Evolutionary conservation across 2,797 vertebrate species (phyloP).

Genomic region (Sciaenops ocellatus): DNA sequence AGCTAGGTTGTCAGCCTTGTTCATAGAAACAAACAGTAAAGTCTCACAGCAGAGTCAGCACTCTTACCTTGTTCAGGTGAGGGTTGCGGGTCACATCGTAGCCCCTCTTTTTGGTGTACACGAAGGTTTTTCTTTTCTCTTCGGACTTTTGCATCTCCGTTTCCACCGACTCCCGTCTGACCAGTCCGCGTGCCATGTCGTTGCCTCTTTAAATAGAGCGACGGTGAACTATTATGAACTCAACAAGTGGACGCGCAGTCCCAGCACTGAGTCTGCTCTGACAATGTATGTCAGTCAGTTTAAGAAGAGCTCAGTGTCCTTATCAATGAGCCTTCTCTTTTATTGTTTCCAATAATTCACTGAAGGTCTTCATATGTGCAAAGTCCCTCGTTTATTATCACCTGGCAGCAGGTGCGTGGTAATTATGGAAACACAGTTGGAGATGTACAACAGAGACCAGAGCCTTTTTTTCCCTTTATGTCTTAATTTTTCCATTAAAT

Average conservation of each 20-base stretch:
- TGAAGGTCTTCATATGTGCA: constrained; percentile 7
- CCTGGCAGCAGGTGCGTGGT: constrained; percentile 8
- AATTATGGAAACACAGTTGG: neutral
- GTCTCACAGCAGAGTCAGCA: neutral
- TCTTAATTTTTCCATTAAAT: neutral
- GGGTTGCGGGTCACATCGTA: constrained; percentile 92
- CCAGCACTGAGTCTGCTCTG: constrained; percentile 10
- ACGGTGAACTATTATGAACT: constrained; percentile 62
- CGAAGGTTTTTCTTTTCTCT: constrained; percentile 72
- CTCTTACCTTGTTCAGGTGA: constrained; percentile 92
- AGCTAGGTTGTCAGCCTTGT: constrained; percentile 26
- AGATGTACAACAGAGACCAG: neutral
- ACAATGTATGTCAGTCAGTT: neutral
- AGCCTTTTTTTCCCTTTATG: too few relatives aligned
- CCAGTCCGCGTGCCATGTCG: constrained; percentile 79
- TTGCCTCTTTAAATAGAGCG: constrained; percentile 81
- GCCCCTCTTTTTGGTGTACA: constrained; percentile 90
- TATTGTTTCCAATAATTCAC: constrained; percentile 1
- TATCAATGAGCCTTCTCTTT: constrained; percentile 38
- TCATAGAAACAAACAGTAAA: constrained; percentile 38
- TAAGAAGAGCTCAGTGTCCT: constrained; percentile 20
- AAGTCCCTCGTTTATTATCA: constrained; percentile 17
- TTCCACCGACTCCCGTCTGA: constrained; percentile 80
- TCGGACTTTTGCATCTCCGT: constrained; percentile 82
- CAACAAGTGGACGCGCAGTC: constrained; percentile 80